A percentile compares a stretch with the other conserved stretches of the same genome.
Conservation (phyloP, 2,797 vertebrate genomes). For the Mycteria americana region DNA sequence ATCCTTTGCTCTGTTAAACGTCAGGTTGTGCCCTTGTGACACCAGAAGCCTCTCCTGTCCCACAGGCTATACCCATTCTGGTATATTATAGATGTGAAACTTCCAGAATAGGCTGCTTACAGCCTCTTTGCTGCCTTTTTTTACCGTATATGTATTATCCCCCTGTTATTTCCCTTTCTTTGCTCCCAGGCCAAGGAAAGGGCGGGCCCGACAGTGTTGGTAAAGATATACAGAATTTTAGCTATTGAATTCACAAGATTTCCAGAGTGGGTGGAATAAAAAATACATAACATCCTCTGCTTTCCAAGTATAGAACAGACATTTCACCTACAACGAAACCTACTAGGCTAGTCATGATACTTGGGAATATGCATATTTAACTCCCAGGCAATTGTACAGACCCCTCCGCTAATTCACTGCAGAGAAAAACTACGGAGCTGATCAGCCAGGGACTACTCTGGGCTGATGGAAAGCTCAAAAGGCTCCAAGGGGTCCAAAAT, state of each 20-base stretch:
- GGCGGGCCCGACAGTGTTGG: neutral
- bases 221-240: neutral
- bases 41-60: neutral
- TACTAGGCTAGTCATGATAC: neutral
- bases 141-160: neutral
- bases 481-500: neutral
- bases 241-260: neutral
- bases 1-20: neutral
- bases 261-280: conserved; percentile 5
- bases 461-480: neutral
- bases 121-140: neutral
- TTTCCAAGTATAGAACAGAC: neutral
- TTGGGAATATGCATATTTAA: neutral
- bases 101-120: neutral
- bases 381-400: neutral
- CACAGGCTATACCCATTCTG: neutral
- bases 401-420: neutral
- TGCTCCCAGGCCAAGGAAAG: neutral
- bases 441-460: neutral
- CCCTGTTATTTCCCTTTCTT: neutral
- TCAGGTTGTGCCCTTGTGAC: neutral
- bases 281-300: neutral
- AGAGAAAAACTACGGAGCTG: neutral
- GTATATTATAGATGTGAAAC: neutral
- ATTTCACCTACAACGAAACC: conserved; percentile 20